Percentiles rank a stretch among this genome's conserved stretches.
These are phyloP conservation scores for Plusia festucae DNA, from an alignment of 2,888 invertebrate species.

Conservation along the genomic window DNA sequence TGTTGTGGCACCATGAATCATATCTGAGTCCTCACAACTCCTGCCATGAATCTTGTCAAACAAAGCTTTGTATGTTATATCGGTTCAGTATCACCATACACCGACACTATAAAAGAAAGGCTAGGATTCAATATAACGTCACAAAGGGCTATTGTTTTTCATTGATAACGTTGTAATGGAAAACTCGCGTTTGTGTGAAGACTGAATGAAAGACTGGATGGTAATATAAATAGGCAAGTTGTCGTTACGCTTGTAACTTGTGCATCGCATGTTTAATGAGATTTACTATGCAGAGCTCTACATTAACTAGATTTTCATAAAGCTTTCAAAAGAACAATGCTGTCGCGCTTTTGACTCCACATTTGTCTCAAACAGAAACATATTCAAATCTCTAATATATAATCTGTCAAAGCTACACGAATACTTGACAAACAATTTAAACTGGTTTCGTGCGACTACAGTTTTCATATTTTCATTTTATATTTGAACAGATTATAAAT, in stretches of 20 bases:
- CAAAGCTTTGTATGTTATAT: neutral
- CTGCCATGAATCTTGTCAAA: neutral
- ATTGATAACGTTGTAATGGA: slow-evolving; percentile 2
- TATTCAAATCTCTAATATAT: no score
- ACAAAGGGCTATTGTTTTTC: slow-evolving; percentile 15
- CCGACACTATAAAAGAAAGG: slow-evolving; percentile 6
- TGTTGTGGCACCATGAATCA: neutral
- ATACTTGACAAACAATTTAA: no score
- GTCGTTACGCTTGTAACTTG: slow-evolving; percentile 1
- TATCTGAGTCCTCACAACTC: neutral
- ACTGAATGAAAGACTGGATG: neutral
- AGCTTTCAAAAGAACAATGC: neutral
- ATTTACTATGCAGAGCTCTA: neutral
- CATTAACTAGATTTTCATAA: neutral
- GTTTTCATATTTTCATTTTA: no score
- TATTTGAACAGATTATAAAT: no score
- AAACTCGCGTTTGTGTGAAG: neutral
- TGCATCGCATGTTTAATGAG: neutral
- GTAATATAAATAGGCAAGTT: neutral
- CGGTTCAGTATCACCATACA: neutral
- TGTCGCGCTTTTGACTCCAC: neutral
- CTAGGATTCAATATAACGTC: neutral
- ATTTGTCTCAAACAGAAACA: no score
- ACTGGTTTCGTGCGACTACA: no score
- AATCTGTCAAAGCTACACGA: no score